Evolutionary conservation across 1,140 invertebrate species (phyloP).

Genomic region (Microplitis demolitor): DNA sequence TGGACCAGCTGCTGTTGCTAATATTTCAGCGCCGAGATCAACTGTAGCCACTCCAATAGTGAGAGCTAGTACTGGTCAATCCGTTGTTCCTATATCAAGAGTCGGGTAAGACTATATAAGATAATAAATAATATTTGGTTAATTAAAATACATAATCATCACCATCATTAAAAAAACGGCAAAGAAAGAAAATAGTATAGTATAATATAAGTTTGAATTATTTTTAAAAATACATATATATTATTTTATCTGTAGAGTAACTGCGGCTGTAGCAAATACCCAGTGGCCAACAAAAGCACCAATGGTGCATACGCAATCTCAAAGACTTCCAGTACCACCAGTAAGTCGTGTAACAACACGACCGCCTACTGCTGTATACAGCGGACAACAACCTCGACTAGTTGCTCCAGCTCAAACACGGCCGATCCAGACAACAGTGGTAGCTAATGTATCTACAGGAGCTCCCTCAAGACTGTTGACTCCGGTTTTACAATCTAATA

Average conservation of each 20-base stretch:
- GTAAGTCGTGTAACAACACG: conserved; percentile 48
- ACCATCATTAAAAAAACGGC: too few relatives aligned
- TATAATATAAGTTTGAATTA: background rate
- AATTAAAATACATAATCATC: too few relatives aligned
- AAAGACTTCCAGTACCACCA: conserved; percentile 49
- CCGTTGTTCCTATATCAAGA: conserved; percentile 44
- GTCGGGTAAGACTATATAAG: conserved; percentile 40
- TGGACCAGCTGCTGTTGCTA: conserved; percentile 62
- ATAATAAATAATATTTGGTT: too few relatives aligned
- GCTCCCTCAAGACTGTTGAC: conserved; percentile 52
- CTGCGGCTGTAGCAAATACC: conserved; percentile 46
- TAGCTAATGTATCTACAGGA: conserved; percentile 47
- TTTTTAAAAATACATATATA: background rate
- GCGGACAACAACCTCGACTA: conserved; percentile 37
- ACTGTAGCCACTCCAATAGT: conserved; percentile 61
- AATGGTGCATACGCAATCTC: conserved; percentile 51
- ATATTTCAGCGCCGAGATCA: conserved; percentile 61
- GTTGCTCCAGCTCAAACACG: conserved; percentile 45
- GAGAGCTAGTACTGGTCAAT: conserved; percentile 47
- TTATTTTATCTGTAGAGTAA: conserved; percentile 32
- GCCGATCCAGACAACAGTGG: conserved; percentile 54
- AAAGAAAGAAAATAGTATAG: too few relatives aligned
- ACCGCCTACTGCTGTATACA: conserved; percentile 44
- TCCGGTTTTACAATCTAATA: conserved; percentile 53
- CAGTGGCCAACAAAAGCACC: conserved; percentile 57